Evolutionary conservation across 2,888 invertebrate genomes (phyloP), one percentile per base, ranked within the genome.

Genomic region (Malachius bipustulatus): DNA sequence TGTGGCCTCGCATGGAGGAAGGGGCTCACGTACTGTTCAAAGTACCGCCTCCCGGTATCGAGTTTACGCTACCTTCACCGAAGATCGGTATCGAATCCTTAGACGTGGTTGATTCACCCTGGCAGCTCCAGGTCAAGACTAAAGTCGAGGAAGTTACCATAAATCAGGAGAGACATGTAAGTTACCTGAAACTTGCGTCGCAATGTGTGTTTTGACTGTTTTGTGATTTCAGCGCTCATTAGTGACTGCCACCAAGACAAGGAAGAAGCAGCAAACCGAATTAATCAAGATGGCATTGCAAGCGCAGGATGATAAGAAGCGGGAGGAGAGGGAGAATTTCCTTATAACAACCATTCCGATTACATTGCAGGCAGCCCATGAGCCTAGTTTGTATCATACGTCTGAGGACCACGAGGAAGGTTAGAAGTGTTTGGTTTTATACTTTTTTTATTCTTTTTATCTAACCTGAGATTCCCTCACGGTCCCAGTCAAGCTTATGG

Each of bases 1-100:
- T 94, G 1, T 98, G 98, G 98, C 91, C 96, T 1, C 75, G 97
- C 38, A 94, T 99, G 96, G 98, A 99, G 61, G 97, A 97, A 54
- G 85, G 88, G 4, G 97, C 97, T 0, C 91, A 94, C 38, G 65
- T 87, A 40, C 81, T 87, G 0, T 97, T 99, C 61, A 98, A 97
- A 69, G 94, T 98, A 2, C 96, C 97, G 1, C 98, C 98, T 0
- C 98, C 98, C 0, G 91, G 93, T 12, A 98, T 99, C 40, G 98
- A 99, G 59, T 99, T 99, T 58, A 98, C 98, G 0, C 66, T 98
- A 32, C 98, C 98, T 0, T 98, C 97, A 0, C 98, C 98, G 0
- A 94, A 97, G 59, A 96, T 99, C 46, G 98, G 98, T 2, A 85
- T 94, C 26, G 94, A 91, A 62, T 85, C 87, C 16, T 64, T 89